Evolutionary conservation across 2,888 invertebrate species (phyloP), one percentile per base, ranked within the genome.

Genomic region (Drosophila gaucha): DNA sequence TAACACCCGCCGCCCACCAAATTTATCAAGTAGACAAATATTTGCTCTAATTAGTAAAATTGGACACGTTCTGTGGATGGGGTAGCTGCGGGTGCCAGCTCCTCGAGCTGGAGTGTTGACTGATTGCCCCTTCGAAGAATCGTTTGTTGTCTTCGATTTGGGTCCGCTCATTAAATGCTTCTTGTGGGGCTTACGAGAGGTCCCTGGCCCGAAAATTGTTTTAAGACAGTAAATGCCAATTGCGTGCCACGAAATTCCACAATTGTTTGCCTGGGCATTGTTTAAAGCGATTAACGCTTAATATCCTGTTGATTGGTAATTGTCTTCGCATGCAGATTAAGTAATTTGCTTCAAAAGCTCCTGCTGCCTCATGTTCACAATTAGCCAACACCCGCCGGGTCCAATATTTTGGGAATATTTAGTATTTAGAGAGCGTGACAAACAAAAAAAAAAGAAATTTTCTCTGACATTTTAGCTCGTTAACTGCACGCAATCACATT

Each of bases 1-100:
- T 16, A 14, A 26, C 46, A 33, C 30, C 31, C 14, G 46, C 46
- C 46, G 22, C 50, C 49, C 46, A 63, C 52, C 50, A 51, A 60
- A 74, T 65, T 63, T 70, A 71, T 75, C 62, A 75, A 74, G 76
- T 67, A 76, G 64, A 57, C 76, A 74, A 74, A 74, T 74, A 74
- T 74, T 74, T 74, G 76, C 71, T 67, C 72, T 76, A 74, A 74
- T 74, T 74, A 74, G 74, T 76, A 76, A 71, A 74, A 74, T 74
- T 76, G 76, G 76, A 76, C 74, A 74, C 76, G 74, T 76, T 67
- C 51, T 24, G 30, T 47, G 52, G 31, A 20, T 30, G 56, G 56
- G 28, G 30, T 9, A 41, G 14, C 49, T 50, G 64, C 36, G 62
- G 43, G 44, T 28, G 22, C 20, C 31, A 44, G 41, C 41, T 9